Evolutionary conservation across 2,888 invertebrate species (phyloP).

Genomic region (Drosophila differens): DNA sequence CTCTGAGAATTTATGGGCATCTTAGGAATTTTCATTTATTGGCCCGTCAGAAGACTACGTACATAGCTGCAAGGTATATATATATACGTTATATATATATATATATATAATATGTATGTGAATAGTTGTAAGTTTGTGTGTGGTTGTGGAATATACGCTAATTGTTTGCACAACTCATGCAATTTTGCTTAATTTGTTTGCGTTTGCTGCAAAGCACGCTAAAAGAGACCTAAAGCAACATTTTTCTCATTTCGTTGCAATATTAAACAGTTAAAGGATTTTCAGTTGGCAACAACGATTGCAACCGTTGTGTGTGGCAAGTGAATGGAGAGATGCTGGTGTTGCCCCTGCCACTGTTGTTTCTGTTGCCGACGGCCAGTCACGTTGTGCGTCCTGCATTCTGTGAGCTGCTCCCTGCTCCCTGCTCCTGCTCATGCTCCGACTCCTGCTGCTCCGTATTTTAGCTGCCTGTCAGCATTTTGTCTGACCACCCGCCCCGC

Average conservation of each 20-base stretch:
- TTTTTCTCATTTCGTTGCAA: constrained; percentile 55
- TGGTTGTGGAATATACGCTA: constrained; percentile 33
- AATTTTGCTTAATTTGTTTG: constrained; percentile 64
- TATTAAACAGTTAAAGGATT: constrained; percentile 77
- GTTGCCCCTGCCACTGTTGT: neutral
- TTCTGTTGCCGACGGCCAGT: constrained; percentile 34
- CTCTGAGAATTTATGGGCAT: constrained; percentile 64
- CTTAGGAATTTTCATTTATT: constrained; percentile 70
- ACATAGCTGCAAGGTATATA: neutral
- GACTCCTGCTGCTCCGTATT: constrained; percentile 24
- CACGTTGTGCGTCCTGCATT: constrained; percentile 27
- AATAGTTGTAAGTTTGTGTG: constrained; percentile 14
- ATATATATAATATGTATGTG: constrained; percentile 1
- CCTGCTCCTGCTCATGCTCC: neutral
- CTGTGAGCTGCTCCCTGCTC: neutral
- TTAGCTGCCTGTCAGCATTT: constrained; percentile 59
- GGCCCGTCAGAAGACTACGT: constrained; percentile 13
- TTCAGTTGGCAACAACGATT: constrained; percentile 44
- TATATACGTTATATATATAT: neutral
- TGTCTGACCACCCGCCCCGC: constrained; percentile 47
- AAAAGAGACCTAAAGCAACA: constrained; percentile 4
- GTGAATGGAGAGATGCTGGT: constrained; percentile 2
- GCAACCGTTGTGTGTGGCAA: constrained; percentile 37
- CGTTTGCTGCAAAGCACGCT: constrained; percentile 20
- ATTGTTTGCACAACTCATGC: constrained; percentile 55